These are phyloP conservation scores for Leptonema lineaticorne DNA, from an alignment of 1,140 invertebrate genomes.

Conservation along the genomic window DNA sequence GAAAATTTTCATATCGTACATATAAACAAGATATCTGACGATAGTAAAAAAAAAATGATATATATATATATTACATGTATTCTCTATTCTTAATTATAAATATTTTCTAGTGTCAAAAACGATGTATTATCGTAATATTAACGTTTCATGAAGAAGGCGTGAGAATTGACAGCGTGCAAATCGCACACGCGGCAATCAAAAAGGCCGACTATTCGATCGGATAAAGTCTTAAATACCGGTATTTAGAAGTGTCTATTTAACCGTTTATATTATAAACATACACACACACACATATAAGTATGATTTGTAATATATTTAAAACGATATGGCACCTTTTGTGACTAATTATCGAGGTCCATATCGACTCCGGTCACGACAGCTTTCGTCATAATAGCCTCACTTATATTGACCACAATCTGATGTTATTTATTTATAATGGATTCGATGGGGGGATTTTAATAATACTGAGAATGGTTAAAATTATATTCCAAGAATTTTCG, in stretches of 20 bases:
- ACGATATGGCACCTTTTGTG: conserved; percentile 15
- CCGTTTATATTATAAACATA: no score
- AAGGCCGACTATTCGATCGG: background rate
- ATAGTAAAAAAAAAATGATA: background rate
- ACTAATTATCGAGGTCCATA: conserved; percentile 28
- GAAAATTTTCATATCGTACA: background rate
- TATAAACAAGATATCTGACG: background rate
- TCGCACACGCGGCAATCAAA: background rate
- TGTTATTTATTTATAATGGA: no score
- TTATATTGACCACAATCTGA: no score
- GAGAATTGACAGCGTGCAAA: background rate
- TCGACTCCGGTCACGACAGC: conserved; percentile 21
- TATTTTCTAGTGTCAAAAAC: background rate
- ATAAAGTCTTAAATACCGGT: background rate
- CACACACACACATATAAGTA: no score
- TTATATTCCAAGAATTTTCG: no score
- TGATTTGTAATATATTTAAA: no score
- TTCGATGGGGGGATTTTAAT: no score
- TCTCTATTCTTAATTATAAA: background rate
- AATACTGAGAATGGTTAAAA: no score
- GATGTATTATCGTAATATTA: background rate
- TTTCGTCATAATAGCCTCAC: conserved; percentile 9
- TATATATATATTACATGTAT: background rate
- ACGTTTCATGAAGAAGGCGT: background rate
- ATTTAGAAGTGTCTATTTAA: background rate